Evolutionary conservation across 1,140 invertebrate species (phyloP).

Genomic region (Mylabris phalerata): DNA sequence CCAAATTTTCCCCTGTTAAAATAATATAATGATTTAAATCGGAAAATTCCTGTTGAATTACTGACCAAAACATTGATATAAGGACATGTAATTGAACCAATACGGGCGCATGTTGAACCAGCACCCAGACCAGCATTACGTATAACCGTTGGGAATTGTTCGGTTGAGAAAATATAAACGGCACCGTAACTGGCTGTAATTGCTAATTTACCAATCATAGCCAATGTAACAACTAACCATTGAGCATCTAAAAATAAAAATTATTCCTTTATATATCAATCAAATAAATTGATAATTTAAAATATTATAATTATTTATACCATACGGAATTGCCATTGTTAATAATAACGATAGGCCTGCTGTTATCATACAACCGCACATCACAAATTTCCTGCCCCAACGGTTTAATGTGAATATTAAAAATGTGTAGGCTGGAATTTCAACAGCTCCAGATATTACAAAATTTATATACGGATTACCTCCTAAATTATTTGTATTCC

Average conservation of each 20-base stretch:
- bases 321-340: conserved; percentile 52
- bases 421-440: conserved; percentile 68
- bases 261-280: conserved; percentile 9
- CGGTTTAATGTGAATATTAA: conserved; percentile 63
- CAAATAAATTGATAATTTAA: conserved; percentile 13
- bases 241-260: conserved; percentile 45
- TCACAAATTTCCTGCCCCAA: conserved; percentile 62
- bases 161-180: conserved; percentile 73
- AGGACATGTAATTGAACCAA: conserved; percentile 71
- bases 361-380: conserved; percentile 63
- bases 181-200: conserved; percentile 75
- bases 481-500: conserved; percentile 68
- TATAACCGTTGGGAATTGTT: conserved; percentile 79
- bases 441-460: conserved; percentile 65
- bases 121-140: conserved; percentile 72
- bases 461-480: conserved; percentile 72
- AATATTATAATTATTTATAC: conserved; percentile 36
- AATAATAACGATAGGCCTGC: conserved; percentile 56
- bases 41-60: background rate
- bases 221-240: conserved; percentile 57
- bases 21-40: background rate
- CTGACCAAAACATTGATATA: conserved; percentile 57
- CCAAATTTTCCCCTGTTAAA: conserved; percentile 51
- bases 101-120: conserved; percentile 66
- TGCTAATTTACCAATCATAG: conserved; percentile 76